Conservation (phyloP, 2,797 vertebrate genomes). For the Cottoperca gobio region DNA sequence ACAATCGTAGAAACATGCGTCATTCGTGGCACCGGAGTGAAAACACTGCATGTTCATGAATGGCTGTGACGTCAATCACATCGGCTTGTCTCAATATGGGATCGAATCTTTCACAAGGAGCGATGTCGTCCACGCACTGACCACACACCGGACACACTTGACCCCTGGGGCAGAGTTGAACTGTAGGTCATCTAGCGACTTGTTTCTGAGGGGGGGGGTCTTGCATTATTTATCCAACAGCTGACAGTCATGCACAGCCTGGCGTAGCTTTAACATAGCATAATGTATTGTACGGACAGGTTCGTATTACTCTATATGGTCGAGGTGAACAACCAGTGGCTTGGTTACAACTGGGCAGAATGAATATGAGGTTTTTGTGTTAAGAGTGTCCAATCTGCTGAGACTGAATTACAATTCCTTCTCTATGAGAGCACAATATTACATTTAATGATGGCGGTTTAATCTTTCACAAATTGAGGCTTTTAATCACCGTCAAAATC, state of each 20-base stretch:
- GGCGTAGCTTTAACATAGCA: slow-evolving; percentile 54
- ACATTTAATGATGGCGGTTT: slow-evolving; percentile 4
- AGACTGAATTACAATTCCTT: neutral
- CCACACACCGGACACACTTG: slow-evolving; percentile 59
- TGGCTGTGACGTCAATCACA: neutral
- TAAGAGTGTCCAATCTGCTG: neutral
- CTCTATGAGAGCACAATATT: neutral
- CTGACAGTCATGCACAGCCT: slow-evolving; percentile 48
- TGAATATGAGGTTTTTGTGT: neutral
- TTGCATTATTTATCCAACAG: slow-evolving; percentile 80
- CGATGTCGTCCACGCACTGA: neutral
- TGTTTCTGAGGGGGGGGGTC: slow-evolving; percentile 45
- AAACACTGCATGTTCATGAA: neutral
- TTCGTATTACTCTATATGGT: slow-evolving; percentile 64
- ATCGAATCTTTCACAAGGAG: neutral
- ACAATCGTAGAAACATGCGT: neutral
- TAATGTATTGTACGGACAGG: slow-evolving; percentile 40
- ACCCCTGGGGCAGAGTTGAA: slow-evolving; percentile 68
- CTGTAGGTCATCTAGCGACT: slow-evolving; percentile 53
- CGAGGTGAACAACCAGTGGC: neutral
- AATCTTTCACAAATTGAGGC: neutral
- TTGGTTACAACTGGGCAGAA: neutral
- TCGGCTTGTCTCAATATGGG: neutral
- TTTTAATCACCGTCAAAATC: slow-evolving; percentile 28
- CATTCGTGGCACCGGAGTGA: neutral